Evolutionary conservation across 2,113 vertebrate genomes (phyloP), one percentile per base, ranked within the genome.

Genomic region (Sitta europaea): DNA sequence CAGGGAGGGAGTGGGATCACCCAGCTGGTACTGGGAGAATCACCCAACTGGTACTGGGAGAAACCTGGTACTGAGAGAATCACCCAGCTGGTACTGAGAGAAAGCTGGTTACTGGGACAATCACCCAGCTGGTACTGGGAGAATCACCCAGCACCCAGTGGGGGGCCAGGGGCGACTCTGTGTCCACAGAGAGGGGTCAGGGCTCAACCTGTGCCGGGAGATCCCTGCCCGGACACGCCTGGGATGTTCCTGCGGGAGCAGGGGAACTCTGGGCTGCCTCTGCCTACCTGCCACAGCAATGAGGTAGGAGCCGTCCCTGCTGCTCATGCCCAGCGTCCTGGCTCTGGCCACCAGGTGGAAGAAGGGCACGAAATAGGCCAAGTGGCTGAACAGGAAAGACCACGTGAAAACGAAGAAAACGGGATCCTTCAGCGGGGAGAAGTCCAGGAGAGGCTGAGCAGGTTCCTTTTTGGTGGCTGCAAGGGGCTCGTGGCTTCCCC

Each of bases 291-390:
- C 99, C 71, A 98, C 97, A 55, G 99, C 98, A 91, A 99, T 96
- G 77, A 99, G 99, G 87, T 99, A 98, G 17, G 99, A 99, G 45
- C 99, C 98, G 14, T 99, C 98, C 99, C 98, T 99, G 84, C 98
- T 95, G 74, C 98, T 97, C 25, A 99, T 98, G 36, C 98, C 98
- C 95, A 99, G 92, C 6, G 97, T 99, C 97, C 98, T 98, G 94
- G 99, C 99, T 38, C 99, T 98, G 4, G 99, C 98, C 50, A 98
- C 99, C 79, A 99, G 97, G 95, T 99, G 99, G 97, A 99, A 99
- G 83, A 97, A 98, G 19, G 99, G 98, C 94, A 99, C 98, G 35
- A 99, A 99, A 90, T 99, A 99, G 29, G 98, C 99, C 91, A 99
- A 42, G 94, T 99, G 99, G 93, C 99, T 99, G 97, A 99, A 99